A percentile compares a stretch with the other conserved stretches of the same genome.
These are phyloP conservation scores for Polypedilum vanderplanki DNA, from an alignment of 1,140 invertebrate species.

Conservation along the genomic window DNA sequence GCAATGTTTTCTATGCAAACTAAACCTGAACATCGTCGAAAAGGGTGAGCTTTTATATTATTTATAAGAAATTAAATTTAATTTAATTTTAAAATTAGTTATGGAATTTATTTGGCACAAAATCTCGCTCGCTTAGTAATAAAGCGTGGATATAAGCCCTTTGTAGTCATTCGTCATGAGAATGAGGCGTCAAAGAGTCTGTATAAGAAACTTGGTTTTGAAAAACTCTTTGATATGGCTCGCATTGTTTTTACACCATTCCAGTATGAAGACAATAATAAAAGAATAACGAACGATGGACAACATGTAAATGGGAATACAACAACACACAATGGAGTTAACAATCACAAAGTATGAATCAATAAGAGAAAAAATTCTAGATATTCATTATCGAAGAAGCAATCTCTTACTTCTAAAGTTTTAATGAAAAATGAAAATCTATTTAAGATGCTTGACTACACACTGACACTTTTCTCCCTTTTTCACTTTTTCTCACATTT, in stretches of 20 bases:
- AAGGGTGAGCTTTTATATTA: conserved; percentile 51
- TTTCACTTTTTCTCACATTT: too few relatives aligned
- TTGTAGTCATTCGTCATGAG: conserved; percentile 77
- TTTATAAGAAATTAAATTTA: too few relatives aligned
- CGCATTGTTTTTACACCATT: conserved; percentile 62
- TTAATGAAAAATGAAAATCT: too few relatives aligned
- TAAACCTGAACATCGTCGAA: conserved; percentile 66
- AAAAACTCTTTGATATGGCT: conserved; percentile 65
- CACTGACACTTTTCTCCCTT: too few relatives aligned
- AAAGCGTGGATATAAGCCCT: conserved; percentile 68
- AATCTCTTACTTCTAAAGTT: background rate
- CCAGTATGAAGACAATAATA: conserved; percentile 35
- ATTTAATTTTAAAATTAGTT: conserved; percentile 37
- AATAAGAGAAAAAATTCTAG: background rate
- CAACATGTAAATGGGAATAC: conserved; percentile 3
- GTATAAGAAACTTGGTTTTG: conserved; percentile 71
- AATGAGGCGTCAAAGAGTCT: conserved; percentile 73
- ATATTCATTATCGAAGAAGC: background rate
- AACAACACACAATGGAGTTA: background rate
- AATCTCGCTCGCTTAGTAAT: conserved; percentile 60
- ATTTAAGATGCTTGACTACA: too few relatives aligned
- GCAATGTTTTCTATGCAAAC: conserved; percentile 90
- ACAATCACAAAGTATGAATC: background rate
- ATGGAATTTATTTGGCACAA: conserved; percentile 60
- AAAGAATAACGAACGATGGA: conserved; percentile 31